phyloP scores from a whole-genome alignment of 2,113 vertebrate species.

The Orientallactaga bullata region DNA sequence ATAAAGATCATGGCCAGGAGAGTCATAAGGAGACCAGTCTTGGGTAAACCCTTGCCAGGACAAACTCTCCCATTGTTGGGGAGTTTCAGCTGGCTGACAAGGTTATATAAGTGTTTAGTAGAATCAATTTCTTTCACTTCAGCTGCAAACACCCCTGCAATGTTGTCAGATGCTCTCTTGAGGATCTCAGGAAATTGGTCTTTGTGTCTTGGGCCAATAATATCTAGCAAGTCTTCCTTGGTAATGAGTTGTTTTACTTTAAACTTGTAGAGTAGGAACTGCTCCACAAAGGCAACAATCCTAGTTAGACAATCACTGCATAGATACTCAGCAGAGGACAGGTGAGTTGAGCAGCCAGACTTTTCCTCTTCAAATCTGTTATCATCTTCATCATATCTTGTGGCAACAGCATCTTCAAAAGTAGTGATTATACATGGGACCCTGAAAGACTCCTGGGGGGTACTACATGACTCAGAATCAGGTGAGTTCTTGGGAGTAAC shows the following conservation, averaged over 20 bases:
- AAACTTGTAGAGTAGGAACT: neutral
- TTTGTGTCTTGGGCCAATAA: neutral
- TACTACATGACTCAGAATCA: neutral
- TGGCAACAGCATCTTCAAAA: neutral
- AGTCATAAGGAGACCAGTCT: constrained; percentile 3
- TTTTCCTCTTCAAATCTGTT: neutral
- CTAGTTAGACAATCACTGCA: neutral
- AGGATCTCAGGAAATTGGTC: neutral
- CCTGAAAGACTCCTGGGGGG: neutral
- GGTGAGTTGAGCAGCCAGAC: neutral
- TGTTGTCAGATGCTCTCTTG: neutral
- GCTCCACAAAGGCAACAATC: neutral
- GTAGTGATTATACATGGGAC: too few relatives aligned
- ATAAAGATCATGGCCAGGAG: constrained; percentile 12
- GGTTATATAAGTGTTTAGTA: neutral
- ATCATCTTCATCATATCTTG: neutral
- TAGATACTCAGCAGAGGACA: rapidly evolving
- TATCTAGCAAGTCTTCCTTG: neutral
- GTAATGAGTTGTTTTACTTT: neutral
- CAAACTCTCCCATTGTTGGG: neutral
- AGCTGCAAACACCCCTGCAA: neutral
- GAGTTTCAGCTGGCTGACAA: constrained; percentile 51
- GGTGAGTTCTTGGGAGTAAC: neutral
- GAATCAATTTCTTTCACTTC: neutral
- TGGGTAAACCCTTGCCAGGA: neutral